These are phyloP conservation scores for Chloroceryle amazona DNA, from an alignment of 2,797 vertebrate species.

Conservation along the genomic window DNA sequence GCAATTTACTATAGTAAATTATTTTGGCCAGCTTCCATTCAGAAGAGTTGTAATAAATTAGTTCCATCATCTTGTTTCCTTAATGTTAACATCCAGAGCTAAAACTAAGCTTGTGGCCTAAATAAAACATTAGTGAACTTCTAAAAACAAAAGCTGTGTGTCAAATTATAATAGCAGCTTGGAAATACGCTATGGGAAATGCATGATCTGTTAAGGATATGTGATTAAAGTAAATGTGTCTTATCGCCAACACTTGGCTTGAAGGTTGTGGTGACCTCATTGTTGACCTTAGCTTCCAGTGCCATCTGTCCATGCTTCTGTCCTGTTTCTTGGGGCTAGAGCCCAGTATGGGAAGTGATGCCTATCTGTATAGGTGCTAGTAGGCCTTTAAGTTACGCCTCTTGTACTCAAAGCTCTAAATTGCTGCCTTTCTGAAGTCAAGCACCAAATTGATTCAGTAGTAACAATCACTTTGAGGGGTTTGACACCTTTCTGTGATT, in stretches of 20 bases:
- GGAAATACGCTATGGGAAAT: not conserved
- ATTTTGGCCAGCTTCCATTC: not conserved
- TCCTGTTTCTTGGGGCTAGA: not conserved
- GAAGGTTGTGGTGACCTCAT: not conserved
- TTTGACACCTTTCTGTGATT: not conserved
- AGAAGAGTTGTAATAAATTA: constrained; percentile 4
- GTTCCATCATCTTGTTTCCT: not conserved
- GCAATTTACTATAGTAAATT: not conserved
- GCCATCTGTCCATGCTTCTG: not conserved
- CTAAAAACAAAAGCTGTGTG: not conserved
- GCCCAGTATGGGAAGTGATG: not conserved
- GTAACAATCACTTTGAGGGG: not conserved
- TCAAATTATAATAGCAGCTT: not conserved
- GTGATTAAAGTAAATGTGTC: not conserved
- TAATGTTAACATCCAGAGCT: not conserved
- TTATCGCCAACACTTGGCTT: not conserved
- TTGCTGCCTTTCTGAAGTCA: not conserved
- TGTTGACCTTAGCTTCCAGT: constrained; percentile 26
- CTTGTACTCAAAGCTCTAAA: not conserved
- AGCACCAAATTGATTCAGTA: not conserved
- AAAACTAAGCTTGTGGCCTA: not conserved
- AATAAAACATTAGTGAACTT: not conserved
- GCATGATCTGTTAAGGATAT: not conserved
- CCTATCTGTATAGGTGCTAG: not conserved
- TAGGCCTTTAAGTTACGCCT: not conserved